Conservation (phyloP, 2,888 invertebrate genomes). For the Ephialtes manifestator region DNA sequence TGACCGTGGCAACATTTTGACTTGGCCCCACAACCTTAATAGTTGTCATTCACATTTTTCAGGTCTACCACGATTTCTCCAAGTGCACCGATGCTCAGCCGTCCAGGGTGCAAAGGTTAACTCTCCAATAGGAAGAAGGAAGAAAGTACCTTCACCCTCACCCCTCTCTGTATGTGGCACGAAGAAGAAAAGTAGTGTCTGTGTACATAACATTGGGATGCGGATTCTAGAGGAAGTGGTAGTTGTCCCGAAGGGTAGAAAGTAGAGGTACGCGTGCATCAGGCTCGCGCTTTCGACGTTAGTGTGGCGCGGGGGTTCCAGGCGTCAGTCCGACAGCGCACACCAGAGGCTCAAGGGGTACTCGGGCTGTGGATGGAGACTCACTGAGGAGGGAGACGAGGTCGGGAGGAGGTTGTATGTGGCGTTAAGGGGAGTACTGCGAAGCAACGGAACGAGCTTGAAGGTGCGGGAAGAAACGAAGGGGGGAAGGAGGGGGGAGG, state of each 20-base stretch:
- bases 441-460: slow-evolving; percentile 70
- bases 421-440: slow-evolving; percentile 67
- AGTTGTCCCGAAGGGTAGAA: slow-evolving; percentile 44
- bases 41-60: no score
- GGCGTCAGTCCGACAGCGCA: slow-evolving; percentile 64
- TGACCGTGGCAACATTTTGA: no score
- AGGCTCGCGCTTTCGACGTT: slow-evolving; percentile 56
- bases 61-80: no score
- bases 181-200: slow-evolving; percentile 43
- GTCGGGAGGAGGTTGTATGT: slow-evolving; percentile 47
- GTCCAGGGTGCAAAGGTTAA: not conserved
- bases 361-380: slow-evolving; percentile 57
- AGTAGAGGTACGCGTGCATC: slow-evolving; percentile 22
- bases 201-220: slow-evolving; percentile 33
- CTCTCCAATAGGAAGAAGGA: not conserved
- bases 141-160: not conserved
- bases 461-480: slow-evolving; percentile 69
- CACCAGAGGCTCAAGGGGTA: slow-evolving; percentile 60
- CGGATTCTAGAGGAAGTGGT: slow-evolving; percentile 24
- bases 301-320: slow-evolving; percentile 45
- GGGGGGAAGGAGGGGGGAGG: slow-evolving; percentile 60
- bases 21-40: no score
- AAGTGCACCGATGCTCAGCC: not conserved
- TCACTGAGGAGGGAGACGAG: slow-evolving; percentile 38
- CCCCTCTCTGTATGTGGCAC: slow-evolving; percentile 11